These are phyloP conservation scores for Crax fasciolata DNA, from an alignment of 2,797 vertebrate species.

Conservation along the genomic window DNA sequence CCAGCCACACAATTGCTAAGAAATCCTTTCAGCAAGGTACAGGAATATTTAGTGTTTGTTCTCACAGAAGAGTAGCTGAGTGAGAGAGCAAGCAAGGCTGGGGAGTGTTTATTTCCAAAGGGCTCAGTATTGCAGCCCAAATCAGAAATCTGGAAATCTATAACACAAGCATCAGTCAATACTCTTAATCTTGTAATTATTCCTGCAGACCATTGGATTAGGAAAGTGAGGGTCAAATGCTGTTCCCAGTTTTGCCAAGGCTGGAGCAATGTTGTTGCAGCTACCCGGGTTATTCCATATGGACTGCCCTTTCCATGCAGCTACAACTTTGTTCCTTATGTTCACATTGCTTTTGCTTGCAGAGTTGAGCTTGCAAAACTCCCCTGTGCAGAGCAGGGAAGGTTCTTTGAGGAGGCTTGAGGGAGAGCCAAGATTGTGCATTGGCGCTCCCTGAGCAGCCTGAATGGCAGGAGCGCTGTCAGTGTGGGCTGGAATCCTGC, in stretches of 20 bases:
- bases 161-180: neutral
- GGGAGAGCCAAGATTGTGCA: neutral
- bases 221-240: neutral
- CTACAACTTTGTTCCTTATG: neutral
- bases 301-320: neutral
- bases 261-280: neutral
- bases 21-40: neutral
- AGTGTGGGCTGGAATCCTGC: neutral
- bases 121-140: neutral
- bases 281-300: neutral
- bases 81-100: neutral
- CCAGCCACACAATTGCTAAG: neutral
- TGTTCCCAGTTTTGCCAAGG: neutral
- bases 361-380: neutral
- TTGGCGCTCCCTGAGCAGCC: neutral
- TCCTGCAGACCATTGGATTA: neutral
- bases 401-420: accelerated
- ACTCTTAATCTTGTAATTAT: neutral
- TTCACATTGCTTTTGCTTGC: neutral
- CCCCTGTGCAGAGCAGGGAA: neutral
- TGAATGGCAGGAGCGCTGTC: too few relatives aligned
- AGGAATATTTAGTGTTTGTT: neutral
- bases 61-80: neutral
- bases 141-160: neutral
- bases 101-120: neutral